These are phyloP conservation scores for Paratilapia polleni DNA, from an alignment of 2,113 vertebrate genomes.

Conservation along the genomic window DNA sequence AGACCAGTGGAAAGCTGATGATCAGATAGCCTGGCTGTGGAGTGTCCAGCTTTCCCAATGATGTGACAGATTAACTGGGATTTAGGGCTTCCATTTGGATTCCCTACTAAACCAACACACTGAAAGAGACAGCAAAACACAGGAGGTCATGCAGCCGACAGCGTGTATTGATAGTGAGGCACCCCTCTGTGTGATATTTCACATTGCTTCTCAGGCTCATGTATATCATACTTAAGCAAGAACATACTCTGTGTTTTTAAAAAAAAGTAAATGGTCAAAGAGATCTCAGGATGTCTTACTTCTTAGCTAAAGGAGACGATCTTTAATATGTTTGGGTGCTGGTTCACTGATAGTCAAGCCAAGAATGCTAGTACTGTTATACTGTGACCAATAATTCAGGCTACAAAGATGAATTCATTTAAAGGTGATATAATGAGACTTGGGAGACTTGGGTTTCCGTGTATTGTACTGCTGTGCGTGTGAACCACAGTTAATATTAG, in stretches of 20 bases:
- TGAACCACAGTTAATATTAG: constrained; percentile 40
- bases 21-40: constrained; percentile 71
- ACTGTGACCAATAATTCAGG: constrained; percentile 18
- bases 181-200: not conserved
- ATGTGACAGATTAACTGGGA: constrained; percentile 75
- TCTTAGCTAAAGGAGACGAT: constrained; percentile 15
- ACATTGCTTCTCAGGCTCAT: not conserved
- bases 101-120: constrained; percentile 59
- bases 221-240: not conserved
- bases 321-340: constrained; percentile 3
- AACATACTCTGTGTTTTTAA: not conserved
- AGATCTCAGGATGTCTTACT: not conserved
- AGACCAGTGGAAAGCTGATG: constrained; percentile 73
- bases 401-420: constrained; percentile 14
- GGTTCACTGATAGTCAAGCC: not conserved
- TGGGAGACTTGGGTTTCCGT: constrained; percentile 58
- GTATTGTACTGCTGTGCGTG: constrained; percentile 62
- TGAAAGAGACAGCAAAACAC: constrained; percentile 59
- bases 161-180: not conserved
- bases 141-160: constrained; percentile 47
- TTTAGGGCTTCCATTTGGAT: constrained; percentile 67
- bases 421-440: constrained; percentile 56
- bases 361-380: not conserved
- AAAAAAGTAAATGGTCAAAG: not conserved
- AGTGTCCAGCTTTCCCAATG: constrained; percentile 66